Evolutionary conservation across 2,888 invertebrate genomes (phyloP).

Genomic region (Amphipyra tragopoginis): DNA sequence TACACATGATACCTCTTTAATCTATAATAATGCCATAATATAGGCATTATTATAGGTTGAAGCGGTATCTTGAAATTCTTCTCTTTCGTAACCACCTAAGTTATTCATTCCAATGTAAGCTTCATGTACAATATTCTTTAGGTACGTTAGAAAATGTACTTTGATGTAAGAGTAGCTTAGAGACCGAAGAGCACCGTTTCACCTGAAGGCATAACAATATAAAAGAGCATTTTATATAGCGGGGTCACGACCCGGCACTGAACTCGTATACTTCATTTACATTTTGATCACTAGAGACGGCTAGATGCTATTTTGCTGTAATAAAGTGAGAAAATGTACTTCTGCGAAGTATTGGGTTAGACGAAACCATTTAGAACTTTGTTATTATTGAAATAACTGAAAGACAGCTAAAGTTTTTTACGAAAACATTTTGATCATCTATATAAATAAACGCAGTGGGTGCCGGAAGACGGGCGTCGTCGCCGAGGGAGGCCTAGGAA

Average conservation of each 20-base stretch:
- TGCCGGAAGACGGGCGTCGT: no score
- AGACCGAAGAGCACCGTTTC: conserved; percentile 12
- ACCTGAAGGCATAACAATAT: conserved; percentile 44
- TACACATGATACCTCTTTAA: no score
- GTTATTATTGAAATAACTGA: no score
- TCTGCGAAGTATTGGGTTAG: conserved; percentile 2
- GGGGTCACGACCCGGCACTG: conserved; percentile 25
- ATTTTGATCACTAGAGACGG: conserved; percentile 42
- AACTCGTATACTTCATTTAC: conserved; percentile 43
- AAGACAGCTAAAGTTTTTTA: no score
- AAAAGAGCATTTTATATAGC: conserved; percentile 36
- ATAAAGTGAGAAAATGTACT: conserved; percentile 16
- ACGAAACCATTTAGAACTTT: no score
- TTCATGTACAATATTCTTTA: background rate
- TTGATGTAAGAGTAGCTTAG: conserved; percentile 12
- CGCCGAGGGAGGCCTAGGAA: no score
- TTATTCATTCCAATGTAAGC: background rate
- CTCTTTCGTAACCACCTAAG: background rate
- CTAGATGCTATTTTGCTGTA: conserved; percentile 15
- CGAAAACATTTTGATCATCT: no score
- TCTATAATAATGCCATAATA: no score
- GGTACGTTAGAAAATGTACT: conserved; percentile 7
- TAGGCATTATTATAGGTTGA: no score
- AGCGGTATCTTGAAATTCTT: no score
- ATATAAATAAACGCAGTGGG: no score